Percentiles rank a stretch among this genome's conserved stretches.
Evolutionary conservation across 2,113 vertebrate species (phyloP).

Genomic region (Notiomystis cincta): DNA sequence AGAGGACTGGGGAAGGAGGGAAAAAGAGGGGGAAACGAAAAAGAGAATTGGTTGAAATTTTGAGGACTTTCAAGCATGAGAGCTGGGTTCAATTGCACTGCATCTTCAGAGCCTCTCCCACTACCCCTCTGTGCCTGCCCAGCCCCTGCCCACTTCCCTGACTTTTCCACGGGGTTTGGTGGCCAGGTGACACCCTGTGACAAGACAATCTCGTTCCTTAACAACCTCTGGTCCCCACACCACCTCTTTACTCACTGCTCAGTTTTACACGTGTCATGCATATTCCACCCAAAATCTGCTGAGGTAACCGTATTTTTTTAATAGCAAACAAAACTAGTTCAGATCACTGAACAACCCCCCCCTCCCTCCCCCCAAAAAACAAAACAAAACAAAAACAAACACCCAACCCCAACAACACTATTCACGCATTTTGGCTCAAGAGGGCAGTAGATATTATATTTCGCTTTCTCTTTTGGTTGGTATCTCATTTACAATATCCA

Average conservation of each 20-base stretch:
- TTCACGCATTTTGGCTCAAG: slow-evolving; percentile 41
- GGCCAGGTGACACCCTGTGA: background rate
- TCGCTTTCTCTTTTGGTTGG: slow-evolving; percentile 36
- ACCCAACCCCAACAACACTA: background rate
- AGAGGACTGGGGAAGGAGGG: background rate
- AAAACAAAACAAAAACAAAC: background rate
- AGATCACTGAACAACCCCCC: background rate
- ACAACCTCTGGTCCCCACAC: background rate
- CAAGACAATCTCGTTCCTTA: background rate
- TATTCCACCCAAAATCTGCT: slow-evolving; percentile 12
- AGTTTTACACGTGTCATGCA: background rate
- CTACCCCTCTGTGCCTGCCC: background rate
- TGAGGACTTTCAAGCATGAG: slow-evolving; percentile 23
- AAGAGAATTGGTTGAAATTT: background rate
- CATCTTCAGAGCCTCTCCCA: background rate
- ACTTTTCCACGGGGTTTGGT: background rate
- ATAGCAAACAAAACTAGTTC: background rate
- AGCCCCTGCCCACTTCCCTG: background rate
- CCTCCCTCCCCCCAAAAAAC: background rate
- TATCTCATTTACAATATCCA: slow-evolving; percentile 3
- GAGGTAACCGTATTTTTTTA: slow-evolving; percentile 16
- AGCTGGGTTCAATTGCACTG: slow-evolving; percentile 28
- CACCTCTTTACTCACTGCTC: slow-evolving; percentile 3
- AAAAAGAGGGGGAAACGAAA: background rate
- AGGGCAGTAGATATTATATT: slow-evolving; percentile 50